These are phyloP conservation scores for Rhagoletis pomonella DNA, from an alignment of 1,140 invertebrate genomes.

Conservation along the genomic window DNA sequence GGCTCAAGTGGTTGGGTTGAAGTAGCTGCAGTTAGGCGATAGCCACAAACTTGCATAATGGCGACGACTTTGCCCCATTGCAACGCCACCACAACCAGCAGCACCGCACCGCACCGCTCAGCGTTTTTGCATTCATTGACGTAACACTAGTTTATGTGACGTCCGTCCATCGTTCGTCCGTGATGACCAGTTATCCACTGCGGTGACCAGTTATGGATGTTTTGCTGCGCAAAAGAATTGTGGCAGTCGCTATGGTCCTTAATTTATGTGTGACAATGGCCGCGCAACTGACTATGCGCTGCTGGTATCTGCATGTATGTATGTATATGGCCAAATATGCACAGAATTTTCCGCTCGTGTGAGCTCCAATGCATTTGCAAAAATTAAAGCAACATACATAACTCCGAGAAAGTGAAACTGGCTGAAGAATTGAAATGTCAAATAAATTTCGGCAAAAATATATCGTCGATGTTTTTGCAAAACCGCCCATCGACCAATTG, in stretches of 20 bases:
- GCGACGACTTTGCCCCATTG: not conserved
- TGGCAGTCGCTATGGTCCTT: not conserved
- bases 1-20: not conserved
- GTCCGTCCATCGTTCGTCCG: not conserved
- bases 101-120: no score
- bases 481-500: no score
- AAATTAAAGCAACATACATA: no score
- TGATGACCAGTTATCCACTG: not conserved
- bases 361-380: no score
- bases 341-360: no score
- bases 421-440: no score
- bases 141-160: not conserved
- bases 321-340: no score
- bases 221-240: conserved; percentile 13
- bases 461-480: no score
- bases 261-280: conserved; percentile 32
- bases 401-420: no score
- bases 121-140: not conserved
- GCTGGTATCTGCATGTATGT: not conserved
- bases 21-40: not conserved
- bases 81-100: not conserved
- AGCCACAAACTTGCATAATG: not conserved
- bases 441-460: no score
- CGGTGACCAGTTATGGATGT: not conserved
- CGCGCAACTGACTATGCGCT: not conserved